Conservation (phyloP, 2,888 invertebrate species). For the Perithous albicinctus region DNA sequence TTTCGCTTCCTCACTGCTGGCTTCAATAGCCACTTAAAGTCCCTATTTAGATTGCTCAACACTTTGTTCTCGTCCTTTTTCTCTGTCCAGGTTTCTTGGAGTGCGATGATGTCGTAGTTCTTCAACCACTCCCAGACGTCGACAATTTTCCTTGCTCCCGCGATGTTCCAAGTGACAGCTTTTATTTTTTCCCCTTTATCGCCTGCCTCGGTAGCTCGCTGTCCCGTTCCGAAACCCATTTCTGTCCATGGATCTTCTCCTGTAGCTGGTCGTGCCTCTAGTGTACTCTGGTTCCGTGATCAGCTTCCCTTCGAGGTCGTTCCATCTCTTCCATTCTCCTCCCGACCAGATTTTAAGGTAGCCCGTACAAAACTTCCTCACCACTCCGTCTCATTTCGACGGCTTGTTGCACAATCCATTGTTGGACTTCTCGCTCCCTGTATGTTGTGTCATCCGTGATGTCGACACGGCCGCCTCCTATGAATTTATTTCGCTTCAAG, state of each 20-base stretch:
- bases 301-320: constrained; percentile 14
- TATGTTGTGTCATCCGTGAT: background rate
- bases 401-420: background rate
- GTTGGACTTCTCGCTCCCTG: background rate
- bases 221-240: constrained; percentile 11
- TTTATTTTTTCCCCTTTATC: background rate
- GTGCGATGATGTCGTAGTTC: too few species aligned
- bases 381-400: background rate
- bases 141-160: too few species aligned
- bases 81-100: too few species aligned
- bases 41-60: background rate
- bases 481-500: background rate
- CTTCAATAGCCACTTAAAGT: constrained; percentile 35
- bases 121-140: constrained; percentile 5
- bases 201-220: background rate
- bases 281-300: too few species aligned
- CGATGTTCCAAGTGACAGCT: constrained; percentile 15
- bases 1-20: background rate
- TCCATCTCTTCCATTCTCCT: constrained; percentile 18
- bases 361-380: constrained; percentile 2
- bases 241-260: background rate
- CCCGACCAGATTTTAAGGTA: background rate
- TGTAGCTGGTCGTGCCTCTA: too few species aligned
- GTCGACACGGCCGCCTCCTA: background rate
- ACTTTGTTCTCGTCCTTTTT: constrained; percentile 16